These are phyloP conservation scores for Nautilus pompilius DNA, from an alignment of 1,140 invertebrate species.

Conservation along the genomic window DNA sequence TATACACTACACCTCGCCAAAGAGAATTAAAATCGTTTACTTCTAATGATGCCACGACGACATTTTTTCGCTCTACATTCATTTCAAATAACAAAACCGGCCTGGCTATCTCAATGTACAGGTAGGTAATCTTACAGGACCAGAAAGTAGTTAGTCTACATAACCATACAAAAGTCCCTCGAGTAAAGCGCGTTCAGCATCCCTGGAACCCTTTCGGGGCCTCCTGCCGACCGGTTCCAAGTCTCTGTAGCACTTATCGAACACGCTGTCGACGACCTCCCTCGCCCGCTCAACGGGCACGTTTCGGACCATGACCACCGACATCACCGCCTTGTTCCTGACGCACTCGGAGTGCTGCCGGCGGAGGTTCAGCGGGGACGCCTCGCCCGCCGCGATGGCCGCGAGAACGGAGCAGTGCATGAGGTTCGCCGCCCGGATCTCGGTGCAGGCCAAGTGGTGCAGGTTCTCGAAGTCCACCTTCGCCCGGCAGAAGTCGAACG, in stretches of 20 bases:
- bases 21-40: too few relatives aligned
- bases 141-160: constrained; percentile 13
- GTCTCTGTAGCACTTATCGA: constrained; percentile 88
- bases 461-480: constrained; percentile 86
- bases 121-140: too few relatives aligned
- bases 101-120: too few relatives aligned
- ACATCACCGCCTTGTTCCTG: constrained; percentile 78
- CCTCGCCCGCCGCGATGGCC: constrained; percentile 73
- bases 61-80: too few relatives aligned
- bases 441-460: constrained; percentile 91
- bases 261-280: constrained; percentile 80
- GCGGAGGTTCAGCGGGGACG: constrained; percentile 64
- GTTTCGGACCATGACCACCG: constrained; percentile 76
- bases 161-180: constrained; percentile 40
- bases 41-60: too few relatives aligned
- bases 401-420: constrained; percentile 86
- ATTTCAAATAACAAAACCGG: too few relatives aligned
- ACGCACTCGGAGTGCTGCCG: constrained; percentile 91
- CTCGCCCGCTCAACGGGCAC: constrained; percentile 70
- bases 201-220: constrained; percentile 22
- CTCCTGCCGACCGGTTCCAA: constrained; percentile 84
- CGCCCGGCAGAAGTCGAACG: constrained; percentile 91
- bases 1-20: too few relatives aligned
- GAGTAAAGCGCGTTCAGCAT: constrained; percentile 26
- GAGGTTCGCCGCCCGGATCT: constrained; percentile 75